Conservation (phyloP, 2,888 invertebrate species). For the Spodoptera littoralis region DNA sequence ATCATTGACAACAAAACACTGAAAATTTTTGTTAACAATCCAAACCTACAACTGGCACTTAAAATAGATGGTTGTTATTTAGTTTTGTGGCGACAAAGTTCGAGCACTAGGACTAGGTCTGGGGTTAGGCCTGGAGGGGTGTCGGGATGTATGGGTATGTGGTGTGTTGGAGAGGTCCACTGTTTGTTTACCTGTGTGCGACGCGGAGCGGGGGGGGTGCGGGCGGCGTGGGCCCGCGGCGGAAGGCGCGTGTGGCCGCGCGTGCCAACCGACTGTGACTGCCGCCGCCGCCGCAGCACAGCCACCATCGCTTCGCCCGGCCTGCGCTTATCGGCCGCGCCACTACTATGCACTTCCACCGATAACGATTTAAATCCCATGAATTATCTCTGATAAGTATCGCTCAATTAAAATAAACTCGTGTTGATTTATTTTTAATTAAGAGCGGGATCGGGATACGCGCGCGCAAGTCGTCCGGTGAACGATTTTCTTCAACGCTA, state of each 20-base stretch:
- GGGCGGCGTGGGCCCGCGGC: conserved; percentile 74
- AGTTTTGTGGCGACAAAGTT: conserved; percentile 53
- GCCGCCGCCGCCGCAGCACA: conserved; percentile 70
- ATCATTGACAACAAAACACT: conserved; percentile 69
- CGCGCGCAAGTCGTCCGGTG: not conserved
- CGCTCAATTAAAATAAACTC: conserved; percentile 31
- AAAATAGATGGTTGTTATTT: conserved; percentile 60
- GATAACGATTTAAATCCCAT: conserved; percentile 76
- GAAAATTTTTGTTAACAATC: conserved; percentile 74
- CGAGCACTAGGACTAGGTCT: conserved; percentile 61
- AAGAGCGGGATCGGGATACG: conserved; percentile 1
- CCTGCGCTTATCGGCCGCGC: conserved; percentile 82
- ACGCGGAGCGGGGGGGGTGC: conserved; percentile 71
- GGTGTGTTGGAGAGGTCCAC: conserved; percentile 46
- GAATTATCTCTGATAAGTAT: conserved; percentile 38
- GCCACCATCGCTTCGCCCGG: conserved; percentile 65
- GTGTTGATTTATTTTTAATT: conserved; percentile 40
- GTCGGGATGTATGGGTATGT: conserved; percentile 49
- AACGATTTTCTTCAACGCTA: not conserved
- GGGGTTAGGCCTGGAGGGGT: conserved; percentile 43
- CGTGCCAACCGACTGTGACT: conserved; percentile 83
- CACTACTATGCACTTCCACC: conserved; percentile 74
- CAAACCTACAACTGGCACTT: conserved; percentile 70
- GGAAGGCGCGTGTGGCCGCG: conserved; percentile 83
- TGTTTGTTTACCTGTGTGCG: conserved; percentile 81